phyloP scores from a whole-genome alignment of 2,113 vertebrate genomes.

The Rousettus leschenaultii region DNA sequence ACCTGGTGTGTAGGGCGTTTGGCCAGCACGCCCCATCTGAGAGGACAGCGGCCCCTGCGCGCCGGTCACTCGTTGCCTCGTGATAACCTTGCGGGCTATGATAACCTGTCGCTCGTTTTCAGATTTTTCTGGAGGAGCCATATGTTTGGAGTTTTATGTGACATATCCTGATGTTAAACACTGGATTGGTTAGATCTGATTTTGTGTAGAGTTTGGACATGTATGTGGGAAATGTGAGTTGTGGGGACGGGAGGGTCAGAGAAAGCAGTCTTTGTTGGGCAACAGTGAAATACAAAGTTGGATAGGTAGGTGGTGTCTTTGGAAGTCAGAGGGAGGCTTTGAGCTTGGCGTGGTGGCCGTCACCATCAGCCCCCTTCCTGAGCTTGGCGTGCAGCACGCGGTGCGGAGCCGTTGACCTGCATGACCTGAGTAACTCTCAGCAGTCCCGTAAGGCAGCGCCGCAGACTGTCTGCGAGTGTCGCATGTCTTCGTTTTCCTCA shows the following conservation, averaged over 20 bases:
- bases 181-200: background rate
- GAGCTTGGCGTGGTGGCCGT: too few relatives aligned
- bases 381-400: rapidly evolving
- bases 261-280: background rate
- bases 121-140: background rate
- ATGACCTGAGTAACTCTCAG: rapidly evolving
- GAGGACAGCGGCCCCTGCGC: background rate
- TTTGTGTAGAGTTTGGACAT: background rate
- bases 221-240: background rate
- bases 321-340: background rate
- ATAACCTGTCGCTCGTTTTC: background rate
- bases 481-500: background rate
- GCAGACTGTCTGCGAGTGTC: rapidly evolving
- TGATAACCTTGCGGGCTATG: background rate
- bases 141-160: background rate
- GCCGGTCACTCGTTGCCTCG: rapidly evolving
- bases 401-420: rapidly evolving
- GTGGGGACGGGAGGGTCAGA: rapidly evolving
- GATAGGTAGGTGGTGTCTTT: background rate
- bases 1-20: rapidly evolving
- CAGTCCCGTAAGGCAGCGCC: rapidly evolving
- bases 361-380: too few relatives aligned
- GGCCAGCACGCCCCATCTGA: too few relatives aligned
- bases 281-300: background rate
- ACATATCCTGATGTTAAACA: background rate